Percentiles rank a stretch among this genome's conserved stretches.
Conservation (phyloP, 30 jellyfish, hydroid and myxozoan species). For the Aurelia coerulea region DNA sequence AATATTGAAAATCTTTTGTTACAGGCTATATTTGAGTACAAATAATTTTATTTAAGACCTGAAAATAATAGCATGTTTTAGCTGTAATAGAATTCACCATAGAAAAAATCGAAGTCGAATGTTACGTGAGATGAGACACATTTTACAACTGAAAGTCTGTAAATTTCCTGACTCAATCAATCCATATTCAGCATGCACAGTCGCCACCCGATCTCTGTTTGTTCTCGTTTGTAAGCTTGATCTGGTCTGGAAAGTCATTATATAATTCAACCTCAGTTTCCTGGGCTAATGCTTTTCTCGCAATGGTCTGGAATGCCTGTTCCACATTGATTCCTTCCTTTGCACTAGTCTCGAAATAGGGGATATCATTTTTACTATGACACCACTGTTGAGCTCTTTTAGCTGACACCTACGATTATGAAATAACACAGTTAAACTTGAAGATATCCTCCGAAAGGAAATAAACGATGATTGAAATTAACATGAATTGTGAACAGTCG, state of each 20-base stretch:
- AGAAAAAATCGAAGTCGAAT: neutral
- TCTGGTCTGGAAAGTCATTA: conserved; percentile 99
- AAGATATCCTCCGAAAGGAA: too few species aligned
- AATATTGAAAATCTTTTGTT: too few species aligned
- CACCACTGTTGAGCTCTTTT: conserved; percentile 99
- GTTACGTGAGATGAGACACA: neutral
- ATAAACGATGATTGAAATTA: too few species aligned
- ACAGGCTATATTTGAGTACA: too few species aligned
- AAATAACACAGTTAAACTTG: conserved; percentile 4
- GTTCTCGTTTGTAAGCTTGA: conserved; percentile 87
- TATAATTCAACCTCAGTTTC: conserved; percentile 98
- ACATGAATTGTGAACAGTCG: too few species aligned
- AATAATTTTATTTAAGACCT: too few species aligned
- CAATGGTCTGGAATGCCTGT: conserved; percentile 98
- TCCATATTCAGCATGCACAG: conserved; percentile 90
- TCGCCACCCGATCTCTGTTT: conserved; percentile 97
- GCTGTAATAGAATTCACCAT: conserved; percentile 2
- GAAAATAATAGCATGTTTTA: neutral
- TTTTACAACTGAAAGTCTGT: neutral
- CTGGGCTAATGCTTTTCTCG: conserved; percentile 98
- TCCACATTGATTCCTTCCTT: conserved; percentile 99
- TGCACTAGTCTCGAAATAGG: conserved; percentile 99
- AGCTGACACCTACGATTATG: conserved; percentile 84
- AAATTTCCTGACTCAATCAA: neutral
- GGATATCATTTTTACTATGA: conserved; percentile 96